Base-by-base conservation (phyloP, 2,888 invertebrate species). In the Drosophila monieri region DNA sequence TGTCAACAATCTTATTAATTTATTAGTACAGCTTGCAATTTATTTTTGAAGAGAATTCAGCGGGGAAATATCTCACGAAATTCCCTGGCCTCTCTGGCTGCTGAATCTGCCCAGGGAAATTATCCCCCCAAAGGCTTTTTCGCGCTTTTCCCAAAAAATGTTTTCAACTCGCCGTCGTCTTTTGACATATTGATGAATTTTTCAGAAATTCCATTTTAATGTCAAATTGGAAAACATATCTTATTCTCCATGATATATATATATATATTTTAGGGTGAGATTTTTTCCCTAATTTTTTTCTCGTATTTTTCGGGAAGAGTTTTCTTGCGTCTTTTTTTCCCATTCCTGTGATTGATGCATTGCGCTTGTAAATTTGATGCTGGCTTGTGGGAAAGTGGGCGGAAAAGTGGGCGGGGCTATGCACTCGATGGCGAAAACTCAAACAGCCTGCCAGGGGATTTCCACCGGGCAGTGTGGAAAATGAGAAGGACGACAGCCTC, bases 301-400 rank as follows among this genome's bases (percentile, higher is more conserved):
- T 32, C 23, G 51, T 56, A 58, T 43, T 52, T 41, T 49, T 48
- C 27, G 23, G 35, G 6, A n/a, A 14, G 18, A 8, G 14, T 27
- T 48, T 32, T 25, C 27, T 32, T 15, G 5, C 47, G 14, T 21
- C 21, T 15, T 47, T 54, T 71, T 62, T 6, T 56, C 39, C 25
- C 53, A 21, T 25, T 71, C 74, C 74, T 65, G 85, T 81, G 81
- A 81, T 81, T 81, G 81, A 81, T 81, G 87, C 81, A 81, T 81
- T 81, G 81, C 81, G 81, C 81, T 81, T 87, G 87, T 81, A 81
- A 81, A 81, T 87, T 81, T 81, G 78, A 87, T 87, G 80, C 85
- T 69, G 71, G 60, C 56, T 72, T 58, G 74, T 58, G 73, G 58
- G 21, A 52, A 43, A 44, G 52, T n/a, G 25, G 21, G 21, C 9